phyloP scores from a whole-genome alignment of 2,888 invertebrate species.

The Ormyrus rosae region DNA sequence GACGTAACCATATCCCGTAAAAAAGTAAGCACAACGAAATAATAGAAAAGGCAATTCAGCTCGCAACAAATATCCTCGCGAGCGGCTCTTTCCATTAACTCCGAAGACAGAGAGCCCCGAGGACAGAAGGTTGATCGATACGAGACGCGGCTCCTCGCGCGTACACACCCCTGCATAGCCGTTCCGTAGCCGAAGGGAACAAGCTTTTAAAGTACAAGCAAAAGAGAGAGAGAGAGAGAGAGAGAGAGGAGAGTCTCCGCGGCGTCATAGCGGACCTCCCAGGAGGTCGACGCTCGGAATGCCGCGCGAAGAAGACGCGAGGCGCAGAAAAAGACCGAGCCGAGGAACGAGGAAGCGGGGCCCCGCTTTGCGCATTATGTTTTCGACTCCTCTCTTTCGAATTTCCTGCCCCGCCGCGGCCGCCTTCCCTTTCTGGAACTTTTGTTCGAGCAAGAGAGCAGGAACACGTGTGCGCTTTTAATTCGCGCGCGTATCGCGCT shows the following conservation, averaged over 20 bases:
- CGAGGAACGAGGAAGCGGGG: constrained; percentile 38
- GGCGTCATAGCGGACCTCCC: constrained; percentile 47
- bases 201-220: constrained; percentile 14
- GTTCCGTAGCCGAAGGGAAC: not conserved
- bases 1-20: not conserved
- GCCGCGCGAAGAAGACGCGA: constrained; percentile 56
- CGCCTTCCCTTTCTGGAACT: not conserved
- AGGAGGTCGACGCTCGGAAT: constrained; percentile 62
- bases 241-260: constrained; percentile 8
- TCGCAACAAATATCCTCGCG: no score
- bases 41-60: no score
- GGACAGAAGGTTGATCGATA: constrained; percentile 19
- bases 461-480: no score
- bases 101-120: constrained; percentile 22
- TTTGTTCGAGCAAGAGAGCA: no score
- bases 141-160: not conserved
- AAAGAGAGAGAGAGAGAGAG: not conserved
- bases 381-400: constrained; percentile 9
- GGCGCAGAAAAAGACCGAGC: constrained; percentile 50
- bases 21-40: no score
- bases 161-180: not conserved
- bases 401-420: not conserved
- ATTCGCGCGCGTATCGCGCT: no score
- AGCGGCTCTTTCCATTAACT: constrained; percentile 30
- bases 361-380: constrained; percentile 24